Evolutionary conservation across 1,140 invertebrate species (phyloP), one percentile per base, ranked within the genome.

Genomic region (Hyphantria cunea): DNA sequence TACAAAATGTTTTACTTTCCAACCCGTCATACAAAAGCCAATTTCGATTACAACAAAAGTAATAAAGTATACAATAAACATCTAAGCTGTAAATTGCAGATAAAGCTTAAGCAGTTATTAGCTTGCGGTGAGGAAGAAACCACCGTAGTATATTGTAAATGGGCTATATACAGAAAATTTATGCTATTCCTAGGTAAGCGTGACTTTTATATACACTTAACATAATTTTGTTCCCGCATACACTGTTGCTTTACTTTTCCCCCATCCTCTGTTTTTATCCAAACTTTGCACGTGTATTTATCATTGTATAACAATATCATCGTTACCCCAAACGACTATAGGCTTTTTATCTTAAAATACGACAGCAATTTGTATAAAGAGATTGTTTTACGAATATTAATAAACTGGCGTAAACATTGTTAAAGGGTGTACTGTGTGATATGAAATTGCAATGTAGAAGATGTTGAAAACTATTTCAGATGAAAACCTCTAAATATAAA

Each of bases 171-270:
- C 25, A n/a, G 17, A 6, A 12, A 52, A 59, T 52, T 53, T 65
- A 59, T 54, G 42, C 42, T 53, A 5, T 41, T 34, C 32, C 25
- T 54, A 42, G 49, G 44, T 45, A 60, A 60, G 42, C 12, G 47
- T 31, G 34, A 60, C 42, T 66, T 65, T 56, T 17, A 56, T 66
- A 60, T 39, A 48, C 25, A 52, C 49, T 65, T 65, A 52, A 65
- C 63, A 66, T 66, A 59, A 60, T 66, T 66, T 60, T 45, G 47
- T 14, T 45, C 32, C 34, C 42, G 10, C 49, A 34, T 60, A 48
- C 44, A 47, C 11, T 48, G 63, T 45, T 45, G 12, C 41, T 59
- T 34, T 50, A 64, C 15, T 58, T 53, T 44, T 59, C 48, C 32
- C 47, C 17, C 17, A 25, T 5, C 17, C 17, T 25, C 17, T 5